A percentile compares a stretch with the other conserved stretches of the same genome.
Conservation (phyloP, 2,888 invertebrate species). For the Steinernema carpocapsae region DNA sequence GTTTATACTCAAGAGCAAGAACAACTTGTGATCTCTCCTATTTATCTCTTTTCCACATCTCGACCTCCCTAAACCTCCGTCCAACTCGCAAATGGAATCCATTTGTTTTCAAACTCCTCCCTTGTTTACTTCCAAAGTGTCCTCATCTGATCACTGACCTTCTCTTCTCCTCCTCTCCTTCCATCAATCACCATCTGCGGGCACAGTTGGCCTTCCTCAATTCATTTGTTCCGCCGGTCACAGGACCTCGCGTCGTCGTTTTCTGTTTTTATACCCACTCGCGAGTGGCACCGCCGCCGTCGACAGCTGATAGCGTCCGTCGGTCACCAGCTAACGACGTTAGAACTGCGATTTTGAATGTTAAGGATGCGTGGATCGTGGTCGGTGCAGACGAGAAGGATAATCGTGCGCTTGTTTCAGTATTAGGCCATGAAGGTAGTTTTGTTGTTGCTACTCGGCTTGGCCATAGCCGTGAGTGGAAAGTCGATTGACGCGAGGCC, state of each 20-base stretch:
- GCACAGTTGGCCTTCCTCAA: conserved; percentile 29
- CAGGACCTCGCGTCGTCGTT: neutral
- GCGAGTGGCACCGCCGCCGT: conserved; percentile 25
- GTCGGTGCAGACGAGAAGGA: neutral
- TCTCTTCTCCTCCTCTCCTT: neutral
- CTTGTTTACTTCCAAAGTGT: conserved; percentile 3
- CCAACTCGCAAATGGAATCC: neutral
- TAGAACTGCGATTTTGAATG: neutral
- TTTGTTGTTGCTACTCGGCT: neutral
- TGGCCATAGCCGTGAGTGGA: neutral
- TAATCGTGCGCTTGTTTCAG: neutral
- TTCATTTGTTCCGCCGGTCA: conserved; percentile 2
- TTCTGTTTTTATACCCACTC: neutral
- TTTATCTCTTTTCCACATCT: too few species aligned
- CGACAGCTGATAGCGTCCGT: conserved; percentile 22
- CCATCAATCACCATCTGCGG: conserved; percentile 29
- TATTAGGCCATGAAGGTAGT: conserved; percentile 6
- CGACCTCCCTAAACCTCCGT: too few species aligned
- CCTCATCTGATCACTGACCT: conserved; percentile 27
- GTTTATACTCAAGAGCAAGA: too few species aligned
- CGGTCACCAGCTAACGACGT: too few species aligned
- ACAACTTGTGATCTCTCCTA: too few species aligned
- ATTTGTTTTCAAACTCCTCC: conserved; percentile 3
- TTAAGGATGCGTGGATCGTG: neutral
- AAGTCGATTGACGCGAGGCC: neutral